A percentile compares a stretch with the other conserved stretches of the same genome.
Conservation (phyloP, 2,888 invertebrate species). For the Agrochola macilenta region DNA sequence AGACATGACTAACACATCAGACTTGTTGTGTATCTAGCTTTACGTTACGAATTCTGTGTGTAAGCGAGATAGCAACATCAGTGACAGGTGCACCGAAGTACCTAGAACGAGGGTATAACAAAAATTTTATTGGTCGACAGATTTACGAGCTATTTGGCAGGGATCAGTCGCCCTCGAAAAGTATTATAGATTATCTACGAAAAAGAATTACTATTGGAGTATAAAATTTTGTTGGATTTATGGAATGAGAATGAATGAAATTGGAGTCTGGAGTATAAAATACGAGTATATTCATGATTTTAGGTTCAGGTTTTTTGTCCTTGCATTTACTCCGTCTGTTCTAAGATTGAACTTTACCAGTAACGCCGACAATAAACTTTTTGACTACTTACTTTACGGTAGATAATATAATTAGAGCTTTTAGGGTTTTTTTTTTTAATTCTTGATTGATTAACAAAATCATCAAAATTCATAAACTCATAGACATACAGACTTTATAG, state of each 20-base stretch:
- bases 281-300: constrained; percentile 33
- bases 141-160: constrained; percentile 69
- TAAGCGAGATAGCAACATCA: constrained; percentile 66
- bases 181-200: constrained; percentile 69
- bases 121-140: constrained; percentile 71
- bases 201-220: constrained; percentile 67
- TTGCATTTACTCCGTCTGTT: neutral
- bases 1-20: too few species aligned
- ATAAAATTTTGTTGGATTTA: constrained; percentile 64
- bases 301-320: neutral
- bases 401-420: neutral
- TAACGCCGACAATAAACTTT: neutral
- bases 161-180: constrained; percentile 68
- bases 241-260: constrained; percentile 62
- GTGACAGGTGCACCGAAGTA: constrained; percentile 75
- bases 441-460: too few species aligned
- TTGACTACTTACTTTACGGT: neutral
- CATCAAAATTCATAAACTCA: too few species aligned
- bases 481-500: too few species aligned
- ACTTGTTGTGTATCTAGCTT: constrained; percentile 36
- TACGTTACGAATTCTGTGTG: constrained; percentile 50
- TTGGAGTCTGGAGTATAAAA: constrained; percentile 37
- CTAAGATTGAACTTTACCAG: neutral
- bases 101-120: constrained; percentile 70
- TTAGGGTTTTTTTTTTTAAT: too few species aligned